Evolutionary conservation across 2,113 vertebrate genomes (phyloP).

Genomic region (Festucalex cinctus): DNA sequence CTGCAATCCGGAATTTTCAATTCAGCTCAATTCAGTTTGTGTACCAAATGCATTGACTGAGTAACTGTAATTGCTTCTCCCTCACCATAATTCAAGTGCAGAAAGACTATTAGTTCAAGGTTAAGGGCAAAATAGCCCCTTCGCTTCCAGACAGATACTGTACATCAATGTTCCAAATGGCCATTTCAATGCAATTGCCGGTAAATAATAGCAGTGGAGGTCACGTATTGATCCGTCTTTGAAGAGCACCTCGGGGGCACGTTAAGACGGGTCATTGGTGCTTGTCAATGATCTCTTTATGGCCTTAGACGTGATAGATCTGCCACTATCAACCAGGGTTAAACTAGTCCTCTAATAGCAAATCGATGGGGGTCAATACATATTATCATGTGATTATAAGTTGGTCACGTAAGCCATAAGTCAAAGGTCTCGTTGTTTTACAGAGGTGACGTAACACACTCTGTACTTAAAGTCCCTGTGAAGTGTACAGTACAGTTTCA

Average conservation of each 20-base stretch:
- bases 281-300: conserved; percentile 71
- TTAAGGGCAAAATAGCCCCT: conserved; percentile 38
- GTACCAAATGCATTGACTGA: not conserved
- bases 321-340: conserved; percentile 57
- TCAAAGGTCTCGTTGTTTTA: conserved; percentile 38
- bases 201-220: conserved; percentile 60
- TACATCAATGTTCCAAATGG: conserved; percentile 52
- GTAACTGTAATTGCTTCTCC: not conserved
- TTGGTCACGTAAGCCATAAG: conserved; percentile 47
- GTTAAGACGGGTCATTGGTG: conserved; percentile 61
- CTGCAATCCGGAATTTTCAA: not conserved
- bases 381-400: conserved; percentile 67
- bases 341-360: conserved; percentile 68
- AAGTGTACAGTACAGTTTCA: no score
- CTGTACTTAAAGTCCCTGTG: not conserved
- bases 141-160: conserved; percentile 41
- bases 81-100: not conserved
- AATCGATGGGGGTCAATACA: conserved; percentile 66
- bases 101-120: conserved; percentile 32
- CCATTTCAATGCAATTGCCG: conserved; percentile 41
- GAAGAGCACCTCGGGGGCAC: conserved; percentile 62
- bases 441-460: not conserved
- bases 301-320: conserved; percentile 55
- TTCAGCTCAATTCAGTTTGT: not conserved
- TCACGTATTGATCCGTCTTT: conserved; percentile 70